Percentiles rank a stretch among this genome's conserved stretches.
Evolutionary conservation across 64 coral and sea anemone species (phyloP).

Genomic region (Anthopleura sola): DNA sequence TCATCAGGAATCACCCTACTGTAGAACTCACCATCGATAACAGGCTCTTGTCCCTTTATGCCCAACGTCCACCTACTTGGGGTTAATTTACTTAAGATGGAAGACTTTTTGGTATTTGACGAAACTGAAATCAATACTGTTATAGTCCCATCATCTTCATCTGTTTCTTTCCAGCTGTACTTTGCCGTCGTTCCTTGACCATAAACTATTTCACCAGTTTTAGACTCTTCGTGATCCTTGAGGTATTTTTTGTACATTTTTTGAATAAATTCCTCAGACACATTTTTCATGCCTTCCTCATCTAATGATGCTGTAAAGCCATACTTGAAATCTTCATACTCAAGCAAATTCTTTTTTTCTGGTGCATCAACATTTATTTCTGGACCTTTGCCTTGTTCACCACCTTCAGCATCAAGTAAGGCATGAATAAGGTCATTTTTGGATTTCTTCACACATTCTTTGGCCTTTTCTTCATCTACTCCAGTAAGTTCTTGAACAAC

Average conservation of each 20-base stretch:
- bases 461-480: constrained; percentile 42
- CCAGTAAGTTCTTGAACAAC: constrained; percentile 54
- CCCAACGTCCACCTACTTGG: constrained; percentile 69
- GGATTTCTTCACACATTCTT: constrained; percentile 43
- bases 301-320: constrained; percentile 65
- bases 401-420: constrained; percentile 36
- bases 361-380: constrained; percentile 30
- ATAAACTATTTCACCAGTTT: constrained; percentile 41
- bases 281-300: constrained; percentile 46
- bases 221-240: constrained; percentile 55
- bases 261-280: constrained; percentile 74
- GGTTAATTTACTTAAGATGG: constrained; percentile 60
- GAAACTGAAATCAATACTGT: constrained; percentile 77
- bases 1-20: constrained; percentile 70
- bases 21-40: constrained; percentile 88
- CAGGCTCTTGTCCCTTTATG: constrained; percentile 45
- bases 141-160: constrained; percentile 69
- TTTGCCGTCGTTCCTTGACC: constrained; percentile 64
- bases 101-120: constrained; percentile 49
- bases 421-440: constrained; percentile 73
- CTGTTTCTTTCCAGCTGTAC: constrained; percentile 76
- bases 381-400: not conserved
- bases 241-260: constrained; percentile 87
- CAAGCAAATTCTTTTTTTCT: constrained; percentile 56
- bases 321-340: constrained; percentile 77